A percentile compares a stretch with the other conserved stretches of the same genome.
Conservation (phyloP, 1,140 invertebrate species). For the Camponotus vicinus region DNA sequence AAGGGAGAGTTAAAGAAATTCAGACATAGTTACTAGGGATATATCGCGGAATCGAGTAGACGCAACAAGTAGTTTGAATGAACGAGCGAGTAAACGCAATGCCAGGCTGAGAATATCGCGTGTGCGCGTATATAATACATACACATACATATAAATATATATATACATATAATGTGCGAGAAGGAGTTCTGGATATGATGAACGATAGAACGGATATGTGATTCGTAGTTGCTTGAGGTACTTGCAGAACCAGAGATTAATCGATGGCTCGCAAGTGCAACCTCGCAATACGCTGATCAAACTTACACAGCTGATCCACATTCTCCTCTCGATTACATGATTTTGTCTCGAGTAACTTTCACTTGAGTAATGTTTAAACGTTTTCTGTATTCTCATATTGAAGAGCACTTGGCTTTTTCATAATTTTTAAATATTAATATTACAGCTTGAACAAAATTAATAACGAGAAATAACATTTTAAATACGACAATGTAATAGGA, state of each 20-base stretch:
- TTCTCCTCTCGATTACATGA: constrained; percentile 22
- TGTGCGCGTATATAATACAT: neutral
- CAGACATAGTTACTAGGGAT: constrained; percentile 48
- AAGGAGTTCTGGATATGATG: constrained; percentile 77
- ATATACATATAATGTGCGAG: neutral
- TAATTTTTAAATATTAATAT: neutral
- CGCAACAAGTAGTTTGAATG: constrained; percentile 76
- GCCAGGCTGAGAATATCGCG: neutral
- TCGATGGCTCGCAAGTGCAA: constrained; percentile 69
- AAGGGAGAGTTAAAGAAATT: neutral
- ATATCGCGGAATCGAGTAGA: constrained; percentile 55
- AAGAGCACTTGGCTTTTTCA: neutral
- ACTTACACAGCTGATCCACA: constrained; percentile 74
- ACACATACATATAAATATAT: neutral
- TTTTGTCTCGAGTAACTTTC: neutral
- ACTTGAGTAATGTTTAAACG: neutral
- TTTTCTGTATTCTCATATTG: neutral
- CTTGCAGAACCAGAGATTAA: constrained; percentile 35
- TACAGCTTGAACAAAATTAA: neutral
- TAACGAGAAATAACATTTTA: neutral
- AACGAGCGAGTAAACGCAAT: constrained; percentile 16
- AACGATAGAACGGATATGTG: constrained; percentile 81
- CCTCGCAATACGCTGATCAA: constrained; percentile 75
- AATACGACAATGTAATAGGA: neutral
- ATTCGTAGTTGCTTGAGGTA: constrained; percentile 75